phyloP scores from a whole-genome alignment of 1,140 invertebrate species.

The Drosophila suzukii region DNA sequence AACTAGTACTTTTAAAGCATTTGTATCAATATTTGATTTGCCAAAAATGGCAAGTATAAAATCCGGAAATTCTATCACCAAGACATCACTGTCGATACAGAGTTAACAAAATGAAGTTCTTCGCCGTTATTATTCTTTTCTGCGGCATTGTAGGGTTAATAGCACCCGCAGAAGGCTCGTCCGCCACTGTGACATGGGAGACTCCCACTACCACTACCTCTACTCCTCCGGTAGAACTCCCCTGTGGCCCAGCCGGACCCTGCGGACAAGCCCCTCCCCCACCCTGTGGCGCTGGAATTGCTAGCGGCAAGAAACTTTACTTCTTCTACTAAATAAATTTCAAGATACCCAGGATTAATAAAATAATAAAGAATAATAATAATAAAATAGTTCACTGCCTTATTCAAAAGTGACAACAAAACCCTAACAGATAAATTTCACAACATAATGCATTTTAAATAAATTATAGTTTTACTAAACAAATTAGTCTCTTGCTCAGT shows the following conservation, averaged over 20 bases:
- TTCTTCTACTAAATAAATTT: neutral
- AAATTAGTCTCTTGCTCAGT: too few relatives aligned
- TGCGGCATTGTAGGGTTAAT: neutral
- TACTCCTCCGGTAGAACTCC: too few relatives aligned
- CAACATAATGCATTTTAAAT: too few relatives aligned
- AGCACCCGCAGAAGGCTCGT: neutral
- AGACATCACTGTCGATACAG: neutral
- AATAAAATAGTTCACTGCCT: too few relatives aligned
- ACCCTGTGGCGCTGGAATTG: too few relatives aligned
- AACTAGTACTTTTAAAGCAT: too few relatives aligned
- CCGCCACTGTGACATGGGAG: neutral
- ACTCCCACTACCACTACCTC: neutral
- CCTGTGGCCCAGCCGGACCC: too few relatives aligned
- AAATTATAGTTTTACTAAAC: too few relatives aligned
- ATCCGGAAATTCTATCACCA: neutral
- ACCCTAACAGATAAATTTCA: too few relatives aligned
- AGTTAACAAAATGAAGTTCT: conserved; percentile 11
- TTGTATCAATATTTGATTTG: neutral
- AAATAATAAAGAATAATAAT: neutral
- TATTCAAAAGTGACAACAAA: too few relatives aligned
- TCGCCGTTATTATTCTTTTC: neutral
- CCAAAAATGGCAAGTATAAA: conserved; percentile 5
- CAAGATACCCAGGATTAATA: neutral
- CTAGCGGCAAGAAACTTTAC: too few relatives aligned
- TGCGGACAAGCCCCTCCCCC: too few relatives aligned